Evolutionary conservation across 1,140 invertebrate genomes (phyloP).

Genomic region (Zaprionus tsacasi): DNA sequence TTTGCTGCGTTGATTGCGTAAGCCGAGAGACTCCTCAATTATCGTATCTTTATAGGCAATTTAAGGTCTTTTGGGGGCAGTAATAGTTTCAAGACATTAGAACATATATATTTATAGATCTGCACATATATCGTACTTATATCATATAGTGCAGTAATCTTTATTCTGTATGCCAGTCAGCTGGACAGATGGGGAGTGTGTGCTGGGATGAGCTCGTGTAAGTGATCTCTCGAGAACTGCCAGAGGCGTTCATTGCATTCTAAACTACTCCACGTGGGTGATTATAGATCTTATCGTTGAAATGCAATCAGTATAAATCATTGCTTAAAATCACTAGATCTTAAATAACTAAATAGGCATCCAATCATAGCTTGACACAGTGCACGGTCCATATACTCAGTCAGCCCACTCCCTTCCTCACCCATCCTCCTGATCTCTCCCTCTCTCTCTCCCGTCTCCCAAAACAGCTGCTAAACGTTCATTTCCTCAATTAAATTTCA

Average conservation of each 20-base stretch:
- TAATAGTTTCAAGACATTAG: background rate
- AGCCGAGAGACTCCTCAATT: background rate
- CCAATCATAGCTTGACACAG: constrained; percentile 24
- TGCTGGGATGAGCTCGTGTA: background rate
- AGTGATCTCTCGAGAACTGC: background rate
- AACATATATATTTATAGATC: constrained; percentile 20
- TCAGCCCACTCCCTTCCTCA: no score
- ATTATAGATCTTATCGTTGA: constrained; percentile 1
- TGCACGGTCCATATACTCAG: constrained; percentile 11
- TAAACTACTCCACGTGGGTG: constrained; percentile 52
- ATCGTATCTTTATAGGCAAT: background rate
- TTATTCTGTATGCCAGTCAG: background rate
- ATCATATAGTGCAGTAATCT: background rate
- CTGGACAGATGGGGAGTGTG: background rate
- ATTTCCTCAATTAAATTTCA: constrained; percentile 77
- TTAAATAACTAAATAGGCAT: constrained; percentile 18
- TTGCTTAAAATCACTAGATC: background rate
- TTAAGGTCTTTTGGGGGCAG: background rate
- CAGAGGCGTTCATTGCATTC: constrained; percentile 53
- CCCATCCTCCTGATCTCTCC: no score
- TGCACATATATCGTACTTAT: background rate
- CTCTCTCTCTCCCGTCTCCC: background rate
- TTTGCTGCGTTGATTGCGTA: constrained; percentile 3
- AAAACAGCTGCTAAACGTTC: constrained; percentile 61
- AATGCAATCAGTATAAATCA: constrained; percentile 6